Evolutionary conservation across 2,113 vertebrate genomes (phyloP).

Genomic region (Cyprinodon variegatus): DNA sequence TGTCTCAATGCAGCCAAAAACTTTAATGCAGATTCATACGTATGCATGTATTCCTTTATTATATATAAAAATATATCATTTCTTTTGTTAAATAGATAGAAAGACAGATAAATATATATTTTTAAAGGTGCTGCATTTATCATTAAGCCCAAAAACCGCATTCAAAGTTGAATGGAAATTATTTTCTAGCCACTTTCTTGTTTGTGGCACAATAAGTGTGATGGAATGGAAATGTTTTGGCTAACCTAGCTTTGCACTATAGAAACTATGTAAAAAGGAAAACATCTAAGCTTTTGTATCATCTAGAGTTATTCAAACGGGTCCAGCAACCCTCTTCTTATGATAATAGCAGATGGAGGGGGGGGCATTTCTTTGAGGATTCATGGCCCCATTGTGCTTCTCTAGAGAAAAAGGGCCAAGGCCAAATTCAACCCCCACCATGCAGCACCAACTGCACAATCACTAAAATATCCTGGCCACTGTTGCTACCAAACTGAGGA

Average conservation of each 20-base stretch:
- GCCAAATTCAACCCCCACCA: conserved; percentile 67
- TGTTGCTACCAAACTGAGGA: conserved; percentile 36
- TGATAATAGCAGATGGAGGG: conserved; percentile 72
- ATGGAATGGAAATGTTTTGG: conserved; percentile 74
- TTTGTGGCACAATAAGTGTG: conserved; percentile 42
- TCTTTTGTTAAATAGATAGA: too few species aligned
- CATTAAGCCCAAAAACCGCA: conserved; percentile 14
- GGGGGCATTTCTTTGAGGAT: conserved; percentile 71
- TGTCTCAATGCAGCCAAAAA: background rate
- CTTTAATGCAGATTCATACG: background rate
- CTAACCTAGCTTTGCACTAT: conserved; percentile 41
- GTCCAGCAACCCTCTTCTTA: conserved; percentile 74
- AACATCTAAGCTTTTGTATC: conserved; percentile 72
- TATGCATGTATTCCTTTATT: background rate
- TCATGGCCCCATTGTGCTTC: conserved; percentile 71
- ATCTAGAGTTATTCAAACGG: conserved; percentile 75
- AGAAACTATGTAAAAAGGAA: conserved; percentile 71
- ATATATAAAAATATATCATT: background rate
- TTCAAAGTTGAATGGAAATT: conserved; percentile 41
- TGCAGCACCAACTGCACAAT: conserved; percentile 29
- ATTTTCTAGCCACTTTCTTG: conserved; percentile 19
- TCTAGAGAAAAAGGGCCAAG: conserved; percentile 61
- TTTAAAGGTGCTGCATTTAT: background rate
- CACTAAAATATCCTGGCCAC: conserved; percentile 34
- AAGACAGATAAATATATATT: background rate